Evolutionary conservation across 2,888 invertebrate species (phyloP).

Genomic region (Dryomyza anilis): DNA sequence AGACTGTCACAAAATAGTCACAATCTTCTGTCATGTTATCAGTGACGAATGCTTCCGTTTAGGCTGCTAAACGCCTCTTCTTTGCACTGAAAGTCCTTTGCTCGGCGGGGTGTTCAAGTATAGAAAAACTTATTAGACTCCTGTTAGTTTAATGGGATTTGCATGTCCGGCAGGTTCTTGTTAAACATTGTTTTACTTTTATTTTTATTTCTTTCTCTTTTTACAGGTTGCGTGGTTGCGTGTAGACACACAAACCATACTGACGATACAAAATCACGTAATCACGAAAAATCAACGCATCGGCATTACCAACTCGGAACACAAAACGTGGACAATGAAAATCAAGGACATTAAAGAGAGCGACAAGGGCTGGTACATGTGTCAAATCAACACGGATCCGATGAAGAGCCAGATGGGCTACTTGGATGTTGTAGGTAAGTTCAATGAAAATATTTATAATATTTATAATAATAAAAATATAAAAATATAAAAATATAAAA

Average conservation of each 20-base stretch:
- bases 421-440: slow-evolving; percentile 83
- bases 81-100: background rate
- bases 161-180: background rate
- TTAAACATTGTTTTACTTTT: background rate
- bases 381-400: slow-evolving; percentile 62
- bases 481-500: too few relatives aligned
- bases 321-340: slow-evolving; percentile 81
- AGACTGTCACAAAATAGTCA: background rate
- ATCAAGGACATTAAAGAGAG: slow-evolving; percentile 78
- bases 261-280: slow-evolving; percentile 86
- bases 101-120: too few relatives aligned
- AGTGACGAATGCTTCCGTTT: background rate
- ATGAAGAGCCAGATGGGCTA: slow-evolving; percentile 78
- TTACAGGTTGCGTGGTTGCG: slow-evolving; percentile 60
- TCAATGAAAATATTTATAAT: background rate
- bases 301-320: slow-evolving; percentile 77
- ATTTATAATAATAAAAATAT: too few relatives aligned
- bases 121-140: too few relatives aligned
- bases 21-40: background rate
- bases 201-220: slow-evolving; percentile 9
- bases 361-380: slow-evolving; percentile 77
- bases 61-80: background rate
- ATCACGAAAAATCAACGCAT: slow-evolving; percentile 89
- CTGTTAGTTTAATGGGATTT: too few relatives aligned
- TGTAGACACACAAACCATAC: slow-evolving; percentile 82